Conservation (phyloP, 2,113 vertebrate genomes). For the Echinops telfairi region DNA sequence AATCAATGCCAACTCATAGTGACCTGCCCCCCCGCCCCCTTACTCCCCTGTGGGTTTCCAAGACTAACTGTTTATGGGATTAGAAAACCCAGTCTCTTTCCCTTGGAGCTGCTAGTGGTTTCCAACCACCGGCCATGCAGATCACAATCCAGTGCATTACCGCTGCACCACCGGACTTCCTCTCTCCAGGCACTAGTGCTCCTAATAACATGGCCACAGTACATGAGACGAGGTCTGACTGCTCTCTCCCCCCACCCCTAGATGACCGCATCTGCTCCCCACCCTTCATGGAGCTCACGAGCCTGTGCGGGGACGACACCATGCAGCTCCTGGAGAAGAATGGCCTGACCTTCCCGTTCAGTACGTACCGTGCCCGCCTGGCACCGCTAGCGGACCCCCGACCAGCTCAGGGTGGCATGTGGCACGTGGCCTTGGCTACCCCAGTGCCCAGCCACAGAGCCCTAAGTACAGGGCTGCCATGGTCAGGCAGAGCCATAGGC, state of each 20-base stretch:
- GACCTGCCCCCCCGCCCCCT: too few relatives aligned
- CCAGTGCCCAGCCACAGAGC: accelerated
- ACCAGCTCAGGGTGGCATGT: background rate
- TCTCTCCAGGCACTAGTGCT: too few relatives aligned
- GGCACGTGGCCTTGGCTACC: background rate
- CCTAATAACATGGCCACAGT: too few relatives aligned
- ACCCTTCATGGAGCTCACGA: slow-evolving; percentile 98
- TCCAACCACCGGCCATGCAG: too few relatives aligned
- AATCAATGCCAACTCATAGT: too few relatives aligned
- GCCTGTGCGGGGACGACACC: slow-evolving; percentile 93
- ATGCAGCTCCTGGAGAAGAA: slow-evolving; percentile 94
- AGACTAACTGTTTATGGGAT: too few relatives aligned
- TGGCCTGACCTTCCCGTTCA: slow-evolving; percentile 97
- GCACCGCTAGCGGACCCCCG: background rate
- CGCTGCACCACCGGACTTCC: too few relatives aligned
- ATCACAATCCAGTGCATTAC: too few relatives aligned
- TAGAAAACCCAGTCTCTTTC: too few relatives aligned
- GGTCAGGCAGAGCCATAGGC: background rate
- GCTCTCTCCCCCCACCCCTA: slow-evolving; percentile 77
- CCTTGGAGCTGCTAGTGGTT: too few relatives aligned
- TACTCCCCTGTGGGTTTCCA: too few relatives aligned
- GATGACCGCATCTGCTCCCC: slow-evolving; percentile 98
- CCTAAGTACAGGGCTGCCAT: accelerated
- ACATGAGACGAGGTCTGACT: background rate
- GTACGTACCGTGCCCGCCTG: slow-evolving; percentile 88